phyloP scores from a whole-genome alignment of 2,888 invertebrate genomes.

The Congeria kusceri region DNA sequence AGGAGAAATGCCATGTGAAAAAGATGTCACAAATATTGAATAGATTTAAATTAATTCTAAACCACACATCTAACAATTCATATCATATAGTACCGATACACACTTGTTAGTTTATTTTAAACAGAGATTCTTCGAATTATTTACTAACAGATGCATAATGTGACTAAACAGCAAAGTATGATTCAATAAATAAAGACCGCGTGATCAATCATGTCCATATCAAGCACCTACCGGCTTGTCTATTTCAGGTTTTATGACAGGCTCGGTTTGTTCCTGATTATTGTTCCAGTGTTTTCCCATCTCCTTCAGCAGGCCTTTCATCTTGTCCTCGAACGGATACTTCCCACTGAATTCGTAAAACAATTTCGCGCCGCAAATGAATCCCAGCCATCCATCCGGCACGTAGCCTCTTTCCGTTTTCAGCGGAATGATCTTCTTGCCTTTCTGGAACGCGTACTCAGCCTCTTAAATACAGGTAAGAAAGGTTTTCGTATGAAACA shows the following conservation, averaged over 20 bases:
- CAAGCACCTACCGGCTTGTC: background rate
- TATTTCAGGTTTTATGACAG: background rate
- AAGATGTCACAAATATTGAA: too few species aligned
- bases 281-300: constrained; percentile 4
- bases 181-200: background rate
- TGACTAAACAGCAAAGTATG: too few species aligned
- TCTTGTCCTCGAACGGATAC: constrained; percentile 60
- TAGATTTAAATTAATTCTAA: too few species aligned
- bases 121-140: too few species aligned
- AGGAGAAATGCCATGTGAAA: too few species aligned
- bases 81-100: too few species aligned
- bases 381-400: constrained; percentile 72
- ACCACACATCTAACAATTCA: too few species aligned
- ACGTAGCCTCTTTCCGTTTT: constrained; percentile 63
- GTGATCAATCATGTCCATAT: background rate
- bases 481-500: too few species aligned
- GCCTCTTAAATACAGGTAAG: constrained; percentile 56
- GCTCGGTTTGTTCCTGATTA: background rate
- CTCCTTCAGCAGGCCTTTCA: constrained; percentile 51
- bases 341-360: constrained; percentile 68
- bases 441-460: constrained; percentile 64
- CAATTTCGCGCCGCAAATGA: constrained; percentile 66
- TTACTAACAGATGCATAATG: too few species aligned
- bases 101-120: too few species aligned
- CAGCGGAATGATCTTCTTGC: constrained; percentile 64